Evolutionary conservation across 2,797 vertebrate genomes (phyloP), one percentile per base, ranked within the genome.

Genomic region (Labeo calbasu): DNA sequence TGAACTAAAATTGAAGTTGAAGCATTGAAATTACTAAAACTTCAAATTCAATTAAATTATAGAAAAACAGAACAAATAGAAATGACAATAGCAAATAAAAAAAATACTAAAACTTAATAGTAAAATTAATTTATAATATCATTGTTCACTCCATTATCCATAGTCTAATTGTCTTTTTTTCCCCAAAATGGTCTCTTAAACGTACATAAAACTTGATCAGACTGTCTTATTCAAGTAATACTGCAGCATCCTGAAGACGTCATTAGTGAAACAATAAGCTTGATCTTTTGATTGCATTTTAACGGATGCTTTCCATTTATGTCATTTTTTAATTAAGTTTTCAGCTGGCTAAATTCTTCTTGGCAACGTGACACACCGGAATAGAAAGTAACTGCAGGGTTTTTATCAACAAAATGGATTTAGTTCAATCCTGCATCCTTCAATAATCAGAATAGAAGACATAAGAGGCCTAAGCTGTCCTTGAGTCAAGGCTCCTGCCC

Each of bases 321-420:
- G 15, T 13, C 2, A 51, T 25, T 12, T 12, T 73, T 73, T 32
- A 53, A 40, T 68, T 15, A 36, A 1, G 32, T 40, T 40, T 68
- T 59, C 19, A 57, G 10, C 48, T 51, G 9, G 48, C 9, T 12
- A 23, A 7, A 40, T 53, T 53, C 23, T 68, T 55, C 10, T 15
- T 36, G 23, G 50, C n/a, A 80, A 43, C 2, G 2, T 71, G 66
- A 71, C 66, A 59, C 32, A 21, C 17, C 10, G 59, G 4, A 68
- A 68, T 32, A 17, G 36, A 32, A 66, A 57, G 5, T 5, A 72
- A 32, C 72, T 66, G 25, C 77, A 66, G 32, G 23, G 43, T 17
- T 46, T 61, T 66, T 51, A 51, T 11, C 7, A 32, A 51, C 25
- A 36, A 36, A 79, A 79, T 66, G 19, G 9, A 79, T 69, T 80